Conservation (phyloP, 2,888 invertebrate species). For the Megalurothrips usitatus region DNA sequence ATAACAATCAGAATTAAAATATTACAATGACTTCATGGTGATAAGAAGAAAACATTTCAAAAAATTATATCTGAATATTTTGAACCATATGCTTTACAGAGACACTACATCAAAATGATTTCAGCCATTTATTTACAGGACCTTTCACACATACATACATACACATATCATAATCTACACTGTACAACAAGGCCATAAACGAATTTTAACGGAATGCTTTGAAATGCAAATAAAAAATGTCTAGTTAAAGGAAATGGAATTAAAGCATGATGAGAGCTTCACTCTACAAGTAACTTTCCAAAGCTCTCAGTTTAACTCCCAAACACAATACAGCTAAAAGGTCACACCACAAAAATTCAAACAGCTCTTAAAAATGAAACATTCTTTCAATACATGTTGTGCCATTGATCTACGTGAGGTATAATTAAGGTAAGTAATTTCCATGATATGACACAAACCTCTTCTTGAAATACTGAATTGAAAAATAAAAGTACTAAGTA, state of each 20-base stretch:
- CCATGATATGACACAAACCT: neutral
- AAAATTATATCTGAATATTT: neutral
- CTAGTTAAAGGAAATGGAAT: slow-evolving; percentile 11
- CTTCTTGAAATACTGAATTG: neutral
- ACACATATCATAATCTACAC: neutral
- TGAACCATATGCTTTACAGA: neutral
- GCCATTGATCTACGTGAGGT: neutral
- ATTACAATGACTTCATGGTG: neutral
- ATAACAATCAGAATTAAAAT: neutral
- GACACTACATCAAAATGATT: neutral
- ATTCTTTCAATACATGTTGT: neutral
- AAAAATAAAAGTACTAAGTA: neutral
- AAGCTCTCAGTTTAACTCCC: neutral
- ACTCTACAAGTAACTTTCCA: neutral
- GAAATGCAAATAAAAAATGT: neutral
- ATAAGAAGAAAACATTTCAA: neutral
- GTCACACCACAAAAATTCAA: neutral
- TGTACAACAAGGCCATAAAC: neutral
- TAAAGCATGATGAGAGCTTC: neutral
- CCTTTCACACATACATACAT: neutral
- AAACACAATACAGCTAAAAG: neutral
- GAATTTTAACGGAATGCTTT: slow-evolving; percentile 18
- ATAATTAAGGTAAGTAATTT: neutral
- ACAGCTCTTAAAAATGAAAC: neutral
- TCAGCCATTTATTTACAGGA: neutral